phyloP scores from a whole-genome alignment of 2,888 invertebrate genomes.

The Napeogenes sylphis region DNA sequence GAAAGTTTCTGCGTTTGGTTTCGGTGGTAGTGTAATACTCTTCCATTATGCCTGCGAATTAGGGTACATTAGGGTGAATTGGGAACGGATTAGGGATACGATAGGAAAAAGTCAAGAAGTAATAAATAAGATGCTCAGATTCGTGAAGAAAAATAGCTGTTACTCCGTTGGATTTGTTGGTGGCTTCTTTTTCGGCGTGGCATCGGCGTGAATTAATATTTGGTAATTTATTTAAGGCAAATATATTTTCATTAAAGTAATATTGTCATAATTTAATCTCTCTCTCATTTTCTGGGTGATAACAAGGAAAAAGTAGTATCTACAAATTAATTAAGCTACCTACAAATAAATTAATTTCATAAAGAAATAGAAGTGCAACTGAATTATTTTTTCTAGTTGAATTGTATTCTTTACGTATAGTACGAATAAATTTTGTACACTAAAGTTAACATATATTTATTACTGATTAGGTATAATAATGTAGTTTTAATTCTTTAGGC shows the following conservation, averaged over 20 bases:
- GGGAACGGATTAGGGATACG: slow-evolving; percentile 88
- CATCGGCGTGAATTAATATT: slow-evolving; percentile 68
- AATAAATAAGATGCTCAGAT: slow-evolving; percentile 81
- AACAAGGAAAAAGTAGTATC: too few species aligned
- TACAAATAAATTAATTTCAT: too few species aligned
- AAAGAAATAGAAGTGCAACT: too few species aligned
- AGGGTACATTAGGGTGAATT: slow-evolving; percentile 92
- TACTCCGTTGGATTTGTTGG: slow-evolving; percentile 88
- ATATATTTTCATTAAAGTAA: not conserved
- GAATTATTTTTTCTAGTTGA: too few species aligned
- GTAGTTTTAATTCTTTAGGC: too few species aligned
- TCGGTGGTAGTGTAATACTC: slow-evolving; percentile 92
- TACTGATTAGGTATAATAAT: too few species aligned
- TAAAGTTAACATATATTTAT: too few species aligned
- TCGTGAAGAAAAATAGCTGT: slow-evolving; percentile 81
- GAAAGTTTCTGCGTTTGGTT: slow-evolving; percentile 89
- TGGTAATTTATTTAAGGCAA: not conserved
- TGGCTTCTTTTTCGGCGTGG: slow-evolving; percentile 90
- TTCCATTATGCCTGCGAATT: slow-evolving; percentile 92
- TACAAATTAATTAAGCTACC: too few species aligned
- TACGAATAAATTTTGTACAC: too few species aligned
- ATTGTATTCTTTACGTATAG: too few species aligned
- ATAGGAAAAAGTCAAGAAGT: slow-evolving; percentile 84
- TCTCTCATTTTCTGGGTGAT: too few species aligned
- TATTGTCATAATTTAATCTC: too few species aligned